These are phyloP conservation scores for Huso huso DNA, from an alignment of 2,797 vertebrate species.

Conservation along the genomic window DNA sequence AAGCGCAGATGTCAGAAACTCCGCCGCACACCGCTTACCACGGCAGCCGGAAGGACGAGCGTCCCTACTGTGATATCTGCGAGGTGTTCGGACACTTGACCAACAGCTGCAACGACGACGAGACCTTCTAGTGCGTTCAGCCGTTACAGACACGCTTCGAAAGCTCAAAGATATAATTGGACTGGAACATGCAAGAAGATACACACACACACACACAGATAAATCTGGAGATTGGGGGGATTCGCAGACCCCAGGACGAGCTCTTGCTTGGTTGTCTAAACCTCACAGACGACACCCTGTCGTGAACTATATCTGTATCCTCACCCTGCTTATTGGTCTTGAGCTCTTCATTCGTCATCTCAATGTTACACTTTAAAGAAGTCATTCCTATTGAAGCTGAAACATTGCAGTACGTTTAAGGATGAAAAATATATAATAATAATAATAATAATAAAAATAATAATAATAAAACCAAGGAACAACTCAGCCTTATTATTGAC, in stretches of 20 bases:
- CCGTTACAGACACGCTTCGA: neutral
- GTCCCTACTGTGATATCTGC: constrained; percentile 91
- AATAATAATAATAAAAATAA: no score
- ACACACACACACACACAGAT: neutral
- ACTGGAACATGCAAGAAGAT: neutral
- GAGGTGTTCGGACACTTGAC: constrained; percentile 95
- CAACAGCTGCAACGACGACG: constrained; percentile 83
- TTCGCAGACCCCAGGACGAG: constrained; percentile 12
- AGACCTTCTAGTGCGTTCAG: constrained; percentile 75
- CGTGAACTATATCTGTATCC: neutral
- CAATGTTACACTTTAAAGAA: no score
- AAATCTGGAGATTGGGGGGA: constrained; percentile 12
- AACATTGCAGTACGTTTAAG: neutral
- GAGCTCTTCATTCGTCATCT: no score
- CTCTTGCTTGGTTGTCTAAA: no score
- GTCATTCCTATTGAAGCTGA: neutral
- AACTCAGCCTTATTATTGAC: neutral
- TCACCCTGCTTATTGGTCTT: neutral
- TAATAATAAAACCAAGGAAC: no score
- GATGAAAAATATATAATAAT: no score
- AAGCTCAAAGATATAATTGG: neutral
- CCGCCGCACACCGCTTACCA: constrained; percentile 85
- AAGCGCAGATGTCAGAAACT: constrained; percentile 79
- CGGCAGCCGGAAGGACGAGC: constrained; percentile 74
- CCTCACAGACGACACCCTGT: no score